These are phyloP conservation scores for Ganaspis sp. DNA, from an alignment of 1,140 invertebrate species.

Conservation along the genomic window DNA sequence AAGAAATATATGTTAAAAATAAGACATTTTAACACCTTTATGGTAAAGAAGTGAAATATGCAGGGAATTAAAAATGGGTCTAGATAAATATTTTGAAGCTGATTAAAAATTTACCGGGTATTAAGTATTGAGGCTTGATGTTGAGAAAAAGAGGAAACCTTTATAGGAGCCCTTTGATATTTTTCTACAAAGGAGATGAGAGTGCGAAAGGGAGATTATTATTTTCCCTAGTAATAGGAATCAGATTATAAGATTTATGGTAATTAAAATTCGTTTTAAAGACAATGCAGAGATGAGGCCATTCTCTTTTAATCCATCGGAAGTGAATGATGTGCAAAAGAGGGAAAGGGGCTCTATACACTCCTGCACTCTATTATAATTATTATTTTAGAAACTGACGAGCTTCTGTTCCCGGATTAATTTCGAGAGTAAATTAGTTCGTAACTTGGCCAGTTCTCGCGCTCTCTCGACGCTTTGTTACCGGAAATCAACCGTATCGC, in stretches of 20 bases:
- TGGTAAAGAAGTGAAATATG: too few relatives aligned
- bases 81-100: background rate
- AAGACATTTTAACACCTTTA: too few relatives aligned
- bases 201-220: conserved; percentile 39
- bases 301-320: conserved; percentile 53
- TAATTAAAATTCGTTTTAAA: conserved; percentile 56
- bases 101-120: background rate
- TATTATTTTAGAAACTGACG: conserved; percentile 59
- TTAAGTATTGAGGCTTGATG: background rate
- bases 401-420: conserved; percentile 54
- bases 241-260: conserved; percentile 56
- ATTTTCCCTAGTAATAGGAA: conserved; percentile 53
- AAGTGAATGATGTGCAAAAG: conserved; percentile 38
- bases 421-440: conserved; percentile 58
- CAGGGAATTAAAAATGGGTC: too few relatives aligned
- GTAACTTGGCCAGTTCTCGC: conserved; percentile 54
- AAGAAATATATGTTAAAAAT: too few relatives aligned
- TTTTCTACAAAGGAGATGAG: background rate
- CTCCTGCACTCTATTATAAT: conserved; percentile 45
- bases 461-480: conserved; percentile 45
- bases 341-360: conserved; percentile 19
- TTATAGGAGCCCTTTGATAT: background rate
- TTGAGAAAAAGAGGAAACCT: background rate
- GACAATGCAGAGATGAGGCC: conserved; percentile 44
- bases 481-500: conserved; percentile 52